Percentiles rank a stretch among this genome's conserved stretches.
These are phyloP conservation scores for Etheostoma spectabile DNA, from an alignment of 2,113 vertebrate species.

Conservation along the genomic window DNA sequence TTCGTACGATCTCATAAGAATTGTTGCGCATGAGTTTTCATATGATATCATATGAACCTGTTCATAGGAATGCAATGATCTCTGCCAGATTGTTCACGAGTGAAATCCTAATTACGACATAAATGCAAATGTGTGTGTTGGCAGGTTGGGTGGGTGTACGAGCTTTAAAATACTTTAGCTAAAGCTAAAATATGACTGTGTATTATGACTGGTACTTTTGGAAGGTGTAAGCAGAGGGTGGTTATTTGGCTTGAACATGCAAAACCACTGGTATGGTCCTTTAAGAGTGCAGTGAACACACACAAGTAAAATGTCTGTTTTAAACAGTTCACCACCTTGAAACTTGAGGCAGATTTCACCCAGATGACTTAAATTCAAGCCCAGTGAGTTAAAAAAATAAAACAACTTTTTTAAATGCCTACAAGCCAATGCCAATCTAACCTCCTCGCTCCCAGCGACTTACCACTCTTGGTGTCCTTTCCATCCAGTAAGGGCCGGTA, in stretches of 20 bases:
- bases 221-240: neutral
- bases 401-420: neutral
- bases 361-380: neutral
- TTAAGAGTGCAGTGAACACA: neutral
- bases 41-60: no score
- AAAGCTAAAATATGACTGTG: neutral
- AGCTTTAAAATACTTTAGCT: no score
- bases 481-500: slow-evolving; percentile 92
- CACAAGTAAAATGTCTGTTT: neutral
- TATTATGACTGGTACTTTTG: neutral
- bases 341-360: neutral
- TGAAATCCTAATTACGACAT: no score
- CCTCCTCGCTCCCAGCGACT: slow-evolving; percentile 28
- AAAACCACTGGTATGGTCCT: neutral
- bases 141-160: no score
- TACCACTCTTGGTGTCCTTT: slow-evolving; percentile 83
- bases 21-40: no score
- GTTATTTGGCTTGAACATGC: neutral
- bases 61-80: no score
- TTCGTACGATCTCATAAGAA: no score
- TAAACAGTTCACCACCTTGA: neutral
- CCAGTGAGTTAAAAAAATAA: slow-evolving; percentile 3
- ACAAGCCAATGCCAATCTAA: neutral
- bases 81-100: no score
- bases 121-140: no score